Evolutionary conservation across 2,797 vertebrate genomes (phyloP), one percentile per base, ranked within the genome.

Genomic region (Poecilia picta): DNA sequence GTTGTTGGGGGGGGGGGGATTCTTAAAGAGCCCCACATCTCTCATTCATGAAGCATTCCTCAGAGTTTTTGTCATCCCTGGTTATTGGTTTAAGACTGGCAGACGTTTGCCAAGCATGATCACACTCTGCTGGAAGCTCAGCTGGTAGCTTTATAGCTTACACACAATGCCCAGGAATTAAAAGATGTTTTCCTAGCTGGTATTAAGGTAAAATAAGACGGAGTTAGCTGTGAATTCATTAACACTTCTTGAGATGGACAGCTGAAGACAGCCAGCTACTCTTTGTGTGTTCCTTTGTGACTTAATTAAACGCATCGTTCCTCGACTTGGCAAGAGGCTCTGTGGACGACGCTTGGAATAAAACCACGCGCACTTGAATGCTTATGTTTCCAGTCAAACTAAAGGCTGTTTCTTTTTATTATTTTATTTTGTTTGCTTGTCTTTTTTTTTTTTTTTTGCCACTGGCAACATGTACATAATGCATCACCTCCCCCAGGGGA

Each of bases 401-500:
- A 73, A 83, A 66, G 53, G 74, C 87, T 86, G 46, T 85, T 86
- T 84, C 74, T 45, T 51, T 23, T 3, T 47, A 57, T 25, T 59
- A 13, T 57, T 57, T 53, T 25, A 53, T 53, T n/a, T n/a, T 57
- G 53, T 57, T 28, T 57, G 11, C 53, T 5, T n/a, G 53, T 23
- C 55, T 57, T 57, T 53, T 57, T 0, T 28, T 57, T 55, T 28
- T 59, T 39, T 41, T 55, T 28, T 47, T 28, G 84, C 79, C 85
- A 84, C 83, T 78, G 82, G 83, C 87, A 91, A 83, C 87, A 85
- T 71, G 86, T 94, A 90, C 93, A 94, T 94, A 93, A 94, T 94
- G 88, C 91, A 94, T 92, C 86, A 86, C 84, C 72, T 91, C 88
- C 88, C 91, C 86, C 77, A 89, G 78, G 85, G 89, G 80, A 77